A percentile compares a stretch with the other conserved stretches of the same genome.
Evolutionary conservation across 1,140 invertebrate species (phyloP).

Genomic region (Drosophila lini): DNA sequence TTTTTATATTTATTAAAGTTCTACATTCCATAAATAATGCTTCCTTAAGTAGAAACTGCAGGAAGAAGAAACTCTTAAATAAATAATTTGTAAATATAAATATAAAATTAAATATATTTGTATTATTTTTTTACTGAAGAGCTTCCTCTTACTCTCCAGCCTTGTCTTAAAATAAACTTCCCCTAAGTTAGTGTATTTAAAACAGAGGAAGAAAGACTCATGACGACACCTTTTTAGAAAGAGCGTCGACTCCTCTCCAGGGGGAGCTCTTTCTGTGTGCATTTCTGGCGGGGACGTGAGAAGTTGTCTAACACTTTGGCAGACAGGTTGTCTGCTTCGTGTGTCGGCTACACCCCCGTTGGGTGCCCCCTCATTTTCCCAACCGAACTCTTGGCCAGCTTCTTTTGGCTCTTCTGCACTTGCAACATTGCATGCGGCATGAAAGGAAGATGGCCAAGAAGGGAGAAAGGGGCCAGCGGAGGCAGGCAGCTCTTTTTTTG

Average conservation of each 20-base stretch:
- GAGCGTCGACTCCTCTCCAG: conserved; percentile 7
- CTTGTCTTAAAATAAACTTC: neutral
- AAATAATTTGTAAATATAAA: too few relatives aligned
- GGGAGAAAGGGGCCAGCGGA: conserved; percentile 35
- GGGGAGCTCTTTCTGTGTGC: conserved; percentile 31
- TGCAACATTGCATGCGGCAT: conserved; percentile 62
- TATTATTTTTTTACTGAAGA: too few relatives aligned
- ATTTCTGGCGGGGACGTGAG: conserved; percentile 63
- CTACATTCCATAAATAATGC: neutral
- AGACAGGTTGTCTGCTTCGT: conserved; percentile 71
- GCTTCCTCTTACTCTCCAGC: too few relatives aligned
- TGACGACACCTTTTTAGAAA: conserved; percentile 64
- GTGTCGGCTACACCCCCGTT: conserved; percentile 10
- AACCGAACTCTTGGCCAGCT: conserved; percentile 18
- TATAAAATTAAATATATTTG: too few relatives aligned
- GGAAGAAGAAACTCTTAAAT: neutral
- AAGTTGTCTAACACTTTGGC: conserved; percentile 80
- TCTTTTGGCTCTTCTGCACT: conserved; percentile 57
- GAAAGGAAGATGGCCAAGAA: conserved; percentile 43
- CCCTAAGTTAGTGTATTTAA: conserved; percentile 8
- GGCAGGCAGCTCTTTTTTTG: conserved; percentile 47
- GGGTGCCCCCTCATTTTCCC: neutral
- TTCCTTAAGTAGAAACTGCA: neutral
- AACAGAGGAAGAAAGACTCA: conserved; percentile 44
- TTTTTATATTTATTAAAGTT: neutral